phyloP scores from a whole-genome alignment of 1,140 invertebrate genomes.

The Calephelis nemesis region DNA sequence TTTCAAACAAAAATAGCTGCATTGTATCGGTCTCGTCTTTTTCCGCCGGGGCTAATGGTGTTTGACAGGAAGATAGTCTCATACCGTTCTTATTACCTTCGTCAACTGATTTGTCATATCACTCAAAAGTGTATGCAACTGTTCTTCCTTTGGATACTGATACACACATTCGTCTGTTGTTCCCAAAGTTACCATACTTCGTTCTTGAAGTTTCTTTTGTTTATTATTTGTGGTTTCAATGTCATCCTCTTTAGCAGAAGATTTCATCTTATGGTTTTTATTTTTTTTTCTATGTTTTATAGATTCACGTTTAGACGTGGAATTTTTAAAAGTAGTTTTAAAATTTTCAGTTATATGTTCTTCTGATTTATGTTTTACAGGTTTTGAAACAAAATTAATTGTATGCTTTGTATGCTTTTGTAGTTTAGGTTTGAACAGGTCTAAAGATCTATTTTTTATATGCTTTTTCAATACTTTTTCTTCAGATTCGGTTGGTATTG shows the following conservation, averaged over 20 bases:
- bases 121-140: constrained; percentile 4
- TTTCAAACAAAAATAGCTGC: too few relatives aligned
- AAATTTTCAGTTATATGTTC: too few relatives aligned
- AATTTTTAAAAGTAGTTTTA: too few relatives aligned
- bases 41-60: too few relatives aligned
- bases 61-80: too few relatives aligned
- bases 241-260: background rate
- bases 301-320: too few relatives aligned
- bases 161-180: constrained; percentile 1
- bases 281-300: background rate
- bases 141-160: background rate
- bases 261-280: background rate
- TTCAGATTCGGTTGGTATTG: background rate
- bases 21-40: too few relatives aligned
- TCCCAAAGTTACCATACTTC: background rate
- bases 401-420: background rate
- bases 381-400: background rate
- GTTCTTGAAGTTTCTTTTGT: background rate
- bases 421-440: background rate
- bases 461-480: background rate
- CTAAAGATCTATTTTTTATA: background rate
- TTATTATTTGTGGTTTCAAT: background rate
- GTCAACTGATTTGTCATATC: constrained; percentile 13
- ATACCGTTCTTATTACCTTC: background rate
- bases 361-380: background rate